Base-by-base conservation (phyloP, 2,888 invertebrate species). In the Sesia bembeciformis region DNA sequence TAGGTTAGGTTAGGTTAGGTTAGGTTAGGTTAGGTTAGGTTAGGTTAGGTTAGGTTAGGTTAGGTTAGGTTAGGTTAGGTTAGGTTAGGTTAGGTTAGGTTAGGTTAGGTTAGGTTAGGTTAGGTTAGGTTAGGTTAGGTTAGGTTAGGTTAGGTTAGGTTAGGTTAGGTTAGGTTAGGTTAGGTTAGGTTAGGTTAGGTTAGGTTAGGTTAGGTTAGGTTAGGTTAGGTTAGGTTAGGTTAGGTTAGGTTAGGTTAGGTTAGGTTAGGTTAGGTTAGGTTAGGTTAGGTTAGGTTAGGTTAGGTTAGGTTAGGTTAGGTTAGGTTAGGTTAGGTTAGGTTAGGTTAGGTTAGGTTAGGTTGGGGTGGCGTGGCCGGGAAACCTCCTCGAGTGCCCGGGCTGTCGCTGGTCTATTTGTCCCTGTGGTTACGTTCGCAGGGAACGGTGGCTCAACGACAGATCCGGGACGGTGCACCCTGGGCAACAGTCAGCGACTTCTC, bases 1-100 rank as follows among this genome's bases (percentile, higher is more conserved):
- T 58, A 58, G 60, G 60, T 60, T 60, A 60, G 60, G 60, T 60
- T 60, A 60, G 60, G 60, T 60, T 60, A 60, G 60, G 60, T 60
- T 60, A 60, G 51, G 53, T 53, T 53, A 53, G 53, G 53, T 53
- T 53, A 53, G 53, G 53, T 53, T 53, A 53, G 53, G 53, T 57
- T 57, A 54, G 54, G 54, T 57, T 54, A 53, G 54, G 57, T 57
- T 57, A 57, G 54, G 57, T 57, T 57, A 57, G 54, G 57, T 57
- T 57, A 54, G 54, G 57, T 57, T 53, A 54, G 52, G 51, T 52
- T 54, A 52, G 52, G 51, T 54, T 56, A 56, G 54, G 56, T 56
- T 56, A 56, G 54, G 56, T 56, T 56, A 56, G 56, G 52, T 56
- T 52, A 56, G 53, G 56, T 53, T 53, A 53, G 51, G 56, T 56